Evolutionary conservation across 2,113 vertebrate species (phyloP).

Genomic region (Nycticorax nycticorax): DNA sequence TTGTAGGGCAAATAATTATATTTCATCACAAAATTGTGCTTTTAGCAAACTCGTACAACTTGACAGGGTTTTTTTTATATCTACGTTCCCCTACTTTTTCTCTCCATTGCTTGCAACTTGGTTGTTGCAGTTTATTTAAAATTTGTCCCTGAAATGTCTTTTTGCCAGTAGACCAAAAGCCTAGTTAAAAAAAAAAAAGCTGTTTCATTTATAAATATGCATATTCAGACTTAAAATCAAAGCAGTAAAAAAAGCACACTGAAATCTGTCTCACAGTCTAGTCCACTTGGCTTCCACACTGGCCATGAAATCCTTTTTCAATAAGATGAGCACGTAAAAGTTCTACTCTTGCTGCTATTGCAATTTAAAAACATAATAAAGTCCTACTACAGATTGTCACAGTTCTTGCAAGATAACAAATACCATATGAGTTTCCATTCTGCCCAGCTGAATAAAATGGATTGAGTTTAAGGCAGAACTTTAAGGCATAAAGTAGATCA

Average conservation of each 20-base stretch:
- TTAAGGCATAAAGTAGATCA: not conserved
- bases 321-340: not conserved
- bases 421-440: conserved; percentile 11
- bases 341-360: not conserved
- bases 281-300: not conserved
- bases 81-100: not conserved
- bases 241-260: not conserved
- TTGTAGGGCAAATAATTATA: not conserved
- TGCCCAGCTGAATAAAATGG: not conserved
- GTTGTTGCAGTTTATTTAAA: not conserved
- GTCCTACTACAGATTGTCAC: not conserved
- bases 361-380: not conserved
- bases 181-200: not conserved
- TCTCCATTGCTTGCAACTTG: not conserved
- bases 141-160: not conserved
- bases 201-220: not conserved
- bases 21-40: not conserved
- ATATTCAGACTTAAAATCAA: not conserved
- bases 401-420: not conserved
- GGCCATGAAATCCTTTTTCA: not conserved
- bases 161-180: not conserved
- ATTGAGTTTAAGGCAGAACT: not conserved
- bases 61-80: not conserved
- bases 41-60: not conserved
- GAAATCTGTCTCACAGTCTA: not conserved